Evolutionary conservation across 2,888 invertebrate genomes (phyloP), one percentile per base, ranked within the genome.

Genomic region (Omphaloscelis lunosa): DNA sequence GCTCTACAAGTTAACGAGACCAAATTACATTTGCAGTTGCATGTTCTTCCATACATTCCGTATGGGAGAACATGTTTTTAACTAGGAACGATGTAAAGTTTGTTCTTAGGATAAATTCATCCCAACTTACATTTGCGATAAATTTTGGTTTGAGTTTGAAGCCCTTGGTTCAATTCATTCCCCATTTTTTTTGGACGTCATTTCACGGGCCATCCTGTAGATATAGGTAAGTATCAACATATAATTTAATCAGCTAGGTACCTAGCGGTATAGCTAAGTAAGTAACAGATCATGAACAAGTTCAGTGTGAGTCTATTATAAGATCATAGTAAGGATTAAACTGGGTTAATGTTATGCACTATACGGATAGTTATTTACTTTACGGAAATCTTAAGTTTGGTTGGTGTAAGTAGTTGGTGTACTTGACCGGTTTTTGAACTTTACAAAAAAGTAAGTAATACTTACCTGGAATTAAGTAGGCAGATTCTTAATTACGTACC

Each of bases 361-460:
- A 61, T 51, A 45, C 41, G 59, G 56, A 23, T 67, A 78, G 5
- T 45, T 84, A 70, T 80, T 79, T 79, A 74, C 76, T 75, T 83
- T 75, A 77, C 75, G 74, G 48, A 75, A 83, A 68, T 72, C 45
- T 61, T 62, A 65, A 62, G 70, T 61, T 77, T 66, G 48, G 77
- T 61, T 61, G 48, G 58, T 45, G 58, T 82, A 53, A 51, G 23
- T 17, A 59, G 5, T n/a, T n/a, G n/a, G n/a, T n/a, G 66, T 41
- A 80, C 85, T 86, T 86, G 84, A 80, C 72, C 75, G 85, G 80
- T 63, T 72, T 72, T 69, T 77, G 77, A 86, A 79, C 75, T 84
- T 83, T 59, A 56, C 67, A 65, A 27, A 45, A 29, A n/a, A 27
- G 27, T 51, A 51, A 29, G 29, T 62, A 9, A 23, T 34, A n/a